Conservation (phyloP, 2,888 invertebrate species). For the Syrista parreyssii region DNA sequence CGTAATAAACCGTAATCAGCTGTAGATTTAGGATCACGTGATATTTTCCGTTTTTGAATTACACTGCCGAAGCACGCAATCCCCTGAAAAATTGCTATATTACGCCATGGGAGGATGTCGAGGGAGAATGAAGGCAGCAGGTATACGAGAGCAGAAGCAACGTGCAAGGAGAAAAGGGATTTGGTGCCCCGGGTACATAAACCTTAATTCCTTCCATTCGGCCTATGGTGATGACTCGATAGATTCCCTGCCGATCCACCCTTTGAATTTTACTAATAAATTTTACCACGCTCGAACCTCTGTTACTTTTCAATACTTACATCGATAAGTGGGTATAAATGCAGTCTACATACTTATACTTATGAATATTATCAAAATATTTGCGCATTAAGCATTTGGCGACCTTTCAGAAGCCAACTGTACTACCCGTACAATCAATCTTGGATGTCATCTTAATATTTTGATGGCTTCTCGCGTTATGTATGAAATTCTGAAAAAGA, state of each 20-base stretch:
- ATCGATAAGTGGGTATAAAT: background rate
- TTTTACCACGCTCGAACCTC: background rate
- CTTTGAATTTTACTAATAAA: background rate
- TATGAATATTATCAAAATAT: background rate
- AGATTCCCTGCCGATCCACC: background rate
- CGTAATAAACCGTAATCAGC: slow-evolving; percentile 42
- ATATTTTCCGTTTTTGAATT: slow-evolving; percentile 36
- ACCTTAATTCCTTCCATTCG: background rate
- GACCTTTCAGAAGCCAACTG: background rate
- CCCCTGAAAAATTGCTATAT: slow-evolving; percentile 23
- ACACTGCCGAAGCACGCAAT: slow-evolving; percentile 37
- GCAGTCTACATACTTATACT: background rate
- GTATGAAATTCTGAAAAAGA: background rate
- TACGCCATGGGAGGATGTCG: slow-evolving; percentile 9
- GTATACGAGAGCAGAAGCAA: background rate
- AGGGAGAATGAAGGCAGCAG: background rate
- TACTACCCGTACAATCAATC: background rate
- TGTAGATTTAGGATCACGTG: slow-evolving; percentile 38
- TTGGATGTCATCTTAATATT: too few species aligned
- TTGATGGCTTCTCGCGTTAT: background rate
- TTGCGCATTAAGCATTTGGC: background rate
- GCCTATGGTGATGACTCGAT: background rate
- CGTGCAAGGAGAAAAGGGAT: background rate
- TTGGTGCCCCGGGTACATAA: background rate
- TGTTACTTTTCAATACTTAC: background rate